A percentile compares a stretch with the other conserved stretches of the same genome.
Conservation (phyloP, 2,113 vertebrate species). For the Oreamnos americanus region DNA sequence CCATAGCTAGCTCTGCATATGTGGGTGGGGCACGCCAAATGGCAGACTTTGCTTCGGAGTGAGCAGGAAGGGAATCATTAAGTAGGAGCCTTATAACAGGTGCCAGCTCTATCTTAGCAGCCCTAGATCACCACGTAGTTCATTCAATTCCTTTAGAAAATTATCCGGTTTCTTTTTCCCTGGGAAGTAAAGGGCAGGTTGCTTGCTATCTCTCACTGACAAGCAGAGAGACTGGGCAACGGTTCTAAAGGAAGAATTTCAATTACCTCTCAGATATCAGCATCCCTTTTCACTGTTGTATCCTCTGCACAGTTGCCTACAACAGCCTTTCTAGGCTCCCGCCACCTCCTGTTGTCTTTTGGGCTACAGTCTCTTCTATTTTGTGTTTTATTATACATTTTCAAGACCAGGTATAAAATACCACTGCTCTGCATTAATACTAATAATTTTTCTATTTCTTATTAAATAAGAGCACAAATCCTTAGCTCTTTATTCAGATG, state of each 20-base stretch:
- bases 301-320: neutral
- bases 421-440: neutral
- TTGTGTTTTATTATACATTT: neutral
- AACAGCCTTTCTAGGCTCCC: neutral
- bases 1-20: neutral
- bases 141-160: neutral
- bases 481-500: neutral
- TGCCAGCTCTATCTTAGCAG: neutral
- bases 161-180: neutral
- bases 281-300: neutral
- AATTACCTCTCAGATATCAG: neutral
- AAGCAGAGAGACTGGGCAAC: neutral
- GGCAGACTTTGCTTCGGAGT: neutral
- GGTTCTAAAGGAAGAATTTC: constrained; percentile 3
- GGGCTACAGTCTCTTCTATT: constrained; percentile 16
- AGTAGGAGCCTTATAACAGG: neutral
- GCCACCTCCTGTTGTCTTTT: neutral
- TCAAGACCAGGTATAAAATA: neutral
- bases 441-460: neutral
- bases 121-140: neutral
- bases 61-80: neutral
- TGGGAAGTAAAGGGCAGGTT: neutral
- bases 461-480: neutral
- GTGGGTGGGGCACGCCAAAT: neutral
- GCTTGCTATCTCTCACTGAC: neutral